Percentiles rank a stretch among this genome's conserved stretches.
Conservation (phyloP, 2,113 vertebrate genomes). For the Hiodon tergisus region DNA sequence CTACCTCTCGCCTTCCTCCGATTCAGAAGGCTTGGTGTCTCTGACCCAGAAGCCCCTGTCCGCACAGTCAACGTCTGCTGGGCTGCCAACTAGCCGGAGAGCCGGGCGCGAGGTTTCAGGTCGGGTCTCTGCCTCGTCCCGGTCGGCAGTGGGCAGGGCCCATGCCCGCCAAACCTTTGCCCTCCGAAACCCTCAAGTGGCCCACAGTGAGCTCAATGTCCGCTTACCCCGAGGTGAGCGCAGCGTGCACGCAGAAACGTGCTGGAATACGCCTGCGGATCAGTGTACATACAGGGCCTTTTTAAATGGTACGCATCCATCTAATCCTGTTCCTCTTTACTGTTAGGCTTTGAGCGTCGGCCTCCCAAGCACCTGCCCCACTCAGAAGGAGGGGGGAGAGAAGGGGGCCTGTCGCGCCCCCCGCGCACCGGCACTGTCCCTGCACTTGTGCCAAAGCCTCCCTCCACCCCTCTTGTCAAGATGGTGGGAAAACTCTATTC, state of each 20-base stretch:
- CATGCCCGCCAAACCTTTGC: conserved; percentile 1
- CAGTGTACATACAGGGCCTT: too few species aligned
- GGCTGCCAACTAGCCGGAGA: conserved; percentile 21
- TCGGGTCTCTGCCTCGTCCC: conserved; percentile 16
- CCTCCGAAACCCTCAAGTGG: neutral
- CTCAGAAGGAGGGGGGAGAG: conserved; percentile 47
- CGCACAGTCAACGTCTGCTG: neutral
- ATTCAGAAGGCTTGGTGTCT: neutral
- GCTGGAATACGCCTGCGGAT: too few species aligned
- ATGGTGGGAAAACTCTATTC: conserved; percentile 87
- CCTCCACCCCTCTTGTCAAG: conserved; percentile 81
- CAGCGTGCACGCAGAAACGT: neutral
- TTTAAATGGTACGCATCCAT: too few species aligned
- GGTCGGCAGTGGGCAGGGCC: neutral
- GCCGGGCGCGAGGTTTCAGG: conserved; percentile 30
- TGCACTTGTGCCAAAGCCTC: conserved; percentile 80
- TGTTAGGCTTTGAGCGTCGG: conserved; percentile 67
- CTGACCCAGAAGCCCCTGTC: conserved; percentile 28
- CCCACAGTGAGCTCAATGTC: conserved; percentile 30
- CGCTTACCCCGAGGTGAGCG: conserved; percentile 48
- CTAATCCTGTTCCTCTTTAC: neutral
- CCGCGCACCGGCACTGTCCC: conserved; percentile 76
- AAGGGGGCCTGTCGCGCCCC: conserved; percentile 61
- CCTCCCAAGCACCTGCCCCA: conserved; percentile 53
- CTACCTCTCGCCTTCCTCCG: conserved; percentile 24